Conservation (phyloP, 2,113 vertebrate genomes). For the Pithys albifrons region DNA sequence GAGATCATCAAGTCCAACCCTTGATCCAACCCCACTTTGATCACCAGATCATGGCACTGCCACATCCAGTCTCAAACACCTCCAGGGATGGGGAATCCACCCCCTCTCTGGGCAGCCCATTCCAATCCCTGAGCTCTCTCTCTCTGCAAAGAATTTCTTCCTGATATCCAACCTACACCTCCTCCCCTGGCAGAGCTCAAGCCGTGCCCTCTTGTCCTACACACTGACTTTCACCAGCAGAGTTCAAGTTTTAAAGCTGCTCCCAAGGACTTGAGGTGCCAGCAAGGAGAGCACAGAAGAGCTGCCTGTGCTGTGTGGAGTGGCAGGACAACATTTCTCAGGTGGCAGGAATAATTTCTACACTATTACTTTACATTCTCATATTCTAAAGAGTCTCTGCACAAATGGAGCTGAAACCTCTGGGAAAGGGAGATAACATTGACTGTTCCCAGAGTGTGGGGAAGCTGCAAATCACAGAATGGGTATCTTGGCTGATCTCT, state of each 20-base stretch:
- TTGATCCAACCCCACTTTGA: too few relatives aligned
- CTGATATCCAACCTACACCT: too few relatives aligned
- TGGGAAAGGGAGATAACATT: constrained; percentile 4
- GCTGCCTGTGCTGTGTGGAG: not conserved
- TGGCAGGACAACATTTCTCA: not conserved
- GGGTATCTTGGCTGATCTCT: not conserved
- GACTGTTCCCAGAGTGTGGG: not conserved
- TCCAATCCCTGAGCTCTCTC: too few relatives aligned
- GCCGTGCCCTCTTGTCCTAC: too few relatives aligned
- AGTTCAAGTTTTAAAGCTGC: not conserved
- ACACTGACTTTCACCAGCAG: not conserved
- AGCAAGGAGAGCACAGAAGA: not conserved
- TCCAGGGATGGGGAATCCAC: too few relatives aligned
- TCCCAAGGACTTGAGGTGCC: not conserved
- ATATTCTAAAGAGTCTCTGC: not conserved
- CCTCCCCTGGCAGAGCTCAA: too few relatives aligned
- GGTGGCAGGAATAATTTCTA: not conserved
- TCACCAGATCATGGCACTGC: too few relatives aligned
- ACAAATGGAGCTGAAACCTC: not conserved
- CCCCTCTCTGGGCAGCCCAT: too few relatives aligned
- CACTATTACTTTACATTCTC: not conserved
- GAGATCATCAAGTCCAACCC: too few relatives aligned
- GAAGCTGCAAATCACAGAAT: not conserved
- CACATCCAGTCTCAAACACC: too few relatives aligned
- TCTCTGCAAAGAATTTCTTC: too few relatives aligned